phyloP scores from a whole-genome alignment of 1,140 invertebrate genomes.

The Octopus sinensis region DNA sequence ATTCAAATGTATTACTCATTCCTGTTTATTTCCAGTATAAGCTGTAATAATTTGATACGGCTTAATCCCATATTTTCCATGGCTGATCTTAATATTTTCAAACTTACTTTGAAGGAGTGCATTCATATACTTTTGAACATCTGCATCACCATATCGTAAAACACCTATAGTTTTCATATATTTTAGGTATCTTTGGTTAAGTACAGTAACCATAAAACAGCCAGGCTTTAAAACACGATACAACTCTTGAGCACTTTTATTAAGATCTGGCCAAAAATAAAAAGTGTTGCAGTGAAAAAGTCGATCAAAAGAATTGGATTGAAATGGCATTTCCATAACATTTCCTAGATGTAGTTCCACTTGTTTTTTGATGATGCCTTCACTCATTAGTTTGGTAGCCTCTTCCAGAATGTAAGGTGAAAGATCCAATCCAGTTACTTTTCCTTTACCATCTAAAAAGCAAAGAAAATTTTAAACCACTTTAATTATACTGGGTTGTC shows the following conservation, averaged over 20 bases:
- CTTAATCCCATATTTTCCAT: constrained; percentile 17
- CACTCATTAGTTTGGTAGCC: constrained; percentile 23
- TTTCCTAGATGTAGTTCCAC: constrained; percentile 28
- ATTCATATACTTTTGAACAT: constrained; percentile 36
- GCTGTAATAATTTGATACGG: constrained; percentile 33
- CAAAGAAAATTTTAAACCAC: not conserved
- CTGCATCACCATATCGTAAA: constrained; percentile 30
- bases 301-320: constrained; percentile 35
- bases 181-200: constrained; percentile 23
- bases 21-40: constrained; percentile 16
- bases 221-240: constrained; percentile 39
- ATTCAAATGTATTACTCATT: too few species aligned
- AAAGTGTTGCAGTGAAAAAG: constrained; percentile 43
- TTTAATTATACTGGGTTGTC: too few species aligned
- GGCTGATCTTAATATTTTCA: constrained; percentile 32
- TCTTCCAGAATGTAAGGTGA: constrained; percentile 36
- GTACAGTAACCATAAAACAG: constrained; percentile 35
- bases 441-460: constrained; percentile 38
- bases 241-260: constrained; percentile 28
- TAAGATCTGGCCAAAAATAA: constrained; percentile 42
- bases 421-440: constrained; percentile 38
- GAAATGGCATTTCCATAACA: constrained; percentile 32
- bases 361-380: constrained; percentile 29
- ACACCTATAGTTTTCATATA: constrained; percentile 21
- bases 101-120: constrained; percentile 34